These are phyloP conservation scores for Drosophila neocordata DNA, from an alignment of 1,140 invertebrate genomes.

Conservation along the genomic window DNA sequence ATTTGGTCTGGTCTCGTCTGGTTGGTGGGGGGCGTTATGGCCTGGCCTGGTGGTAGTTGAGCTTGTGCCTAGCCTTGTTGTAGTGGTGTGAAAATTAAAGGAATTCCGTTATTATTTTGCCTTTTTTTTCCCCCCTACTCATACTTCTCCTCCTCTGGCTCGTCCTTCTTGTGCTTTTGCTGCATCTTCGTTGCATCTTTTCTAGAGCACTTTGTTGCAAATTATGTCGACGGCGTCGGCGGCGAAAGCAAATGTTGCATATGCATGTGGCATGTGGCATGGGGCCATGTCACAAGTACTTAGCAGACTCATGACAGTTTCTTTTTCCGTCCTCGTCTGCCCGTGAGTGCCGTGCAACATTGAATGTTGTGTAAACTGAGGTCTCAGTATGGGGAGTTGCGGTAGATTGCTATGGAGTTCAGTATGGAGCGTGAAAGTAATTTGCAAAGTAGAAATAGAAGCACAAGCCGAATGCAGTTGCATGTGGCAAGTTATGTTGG, in stretches of 20 bases:
- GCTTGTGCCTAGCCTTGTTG: slow-evolving; percentile 38
- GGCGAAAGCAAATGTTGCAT: slow-evolving; percentile 79
- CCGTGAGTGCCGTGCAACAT: slow-evolving; percentile 22
- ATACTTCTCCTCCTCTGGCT: background rate
- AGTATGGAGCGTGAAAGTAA: slow-evolving; percentile 66
- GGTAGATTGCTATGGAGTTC: slow-evolving; percentile 3
- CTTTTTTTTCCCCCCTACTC: slow-evolving; percentile 49
- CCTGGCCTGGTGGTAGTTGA: slow-evolving; percentile 19
- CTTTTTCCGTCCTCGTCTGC: slow-evolving; percentile 27
- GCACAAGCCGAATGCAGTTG: slow-evolving; percentile 20
- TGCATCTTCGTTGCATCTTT: slow-evolving; percentile 41
- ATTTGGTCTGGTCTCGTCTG: slow-evolving; percentile 21
- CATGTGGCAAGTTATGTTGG: slow-evolving; percentile 35
- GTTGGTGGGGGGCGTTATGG: too few species aligned
- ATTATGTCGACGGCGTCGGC: slow-evolving; percentile 63
- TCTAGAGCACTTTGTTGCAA: slow-evolving; percentile 72
- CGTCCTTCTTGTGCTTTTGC: slow-evolving; percentile 4
- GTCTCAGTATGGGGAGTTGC: slow-evolving; percentile 3
- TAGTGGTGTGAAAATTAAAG: slow-evolving; percentile 78
- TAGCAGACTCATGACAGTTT: slow-evolving; percentile 70
- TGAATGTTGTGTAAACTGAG: slow-evolving; percentile 39
- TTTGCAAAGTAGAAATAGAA: slow-evolving; percentile 72
- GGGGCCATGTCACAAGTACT: slow-evolving; percentile 76
- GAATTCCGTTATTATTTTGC: slow-evolving; percentile 79
- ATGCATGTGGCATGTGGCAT: slow-evolving; percentile 66